Conservation (phyloP, 1,140 invertebrate genomes). For the Macrotrachela quadricornifera region DNA sequence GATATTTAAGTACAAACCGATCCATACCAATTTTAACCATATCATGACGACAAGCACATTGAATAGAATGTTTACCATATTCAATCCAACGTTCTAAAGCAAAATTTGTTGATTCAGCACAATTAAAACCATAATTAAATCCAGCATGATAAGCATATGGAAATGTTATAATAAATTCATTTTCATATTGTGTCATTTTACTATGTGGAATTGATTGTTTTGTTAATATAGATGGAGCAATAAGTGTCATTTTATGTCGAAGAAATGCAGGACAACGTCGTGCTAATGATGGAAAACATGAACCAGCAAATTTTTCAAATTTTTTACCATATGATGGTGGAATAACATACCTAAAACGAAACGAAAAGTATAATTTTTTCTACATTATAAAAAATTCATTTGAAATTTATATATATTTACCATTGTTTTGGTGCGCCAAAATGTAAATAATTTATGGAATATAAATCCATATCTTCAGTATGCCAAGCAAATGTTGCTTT, state of each 20-base stretch:
- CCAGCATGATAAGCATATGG: conserved; percentile 89
- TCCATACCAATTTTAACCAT: conserved; percentile 96
- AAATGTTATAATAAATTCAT: conserved; percentile 98
- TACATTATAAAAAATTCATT: no score
- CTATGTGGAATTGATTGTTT: conserved; percentile 83
- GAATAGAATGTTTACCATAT: conserved; percentile 55
- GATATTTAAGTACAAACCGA: conserved; percentile 76
- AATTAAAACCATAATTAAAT: conserved; percentile 93
- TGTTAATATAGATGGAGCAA: conserved; percentile 71
- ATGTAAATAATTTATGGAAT: conserved; percentile 97
- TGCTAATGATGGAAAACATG: conserved; percentile 12
- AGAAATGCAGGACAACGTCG: conserved; percentile 68
- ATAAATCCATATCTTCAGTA: conserved; percentile 97
- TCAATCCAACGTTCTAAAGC: conserved; percentile 88
- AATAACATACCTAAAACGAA: conserved; percentile 42
- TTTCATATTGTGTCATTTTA: conserved; percentile 70
- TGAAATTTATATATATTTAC: conserved; percentile 25
- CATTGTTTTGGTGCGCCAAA: conserved; percentile 86
- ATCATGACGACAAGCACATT: conserved; percentile 36
- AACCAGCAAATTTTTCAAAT: conserved; percentile 68
- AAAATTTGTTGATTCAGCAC: conserved; percentile 97
- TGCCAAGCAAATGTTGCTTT: conserved; percentile 99
- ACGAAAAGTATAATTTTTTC: no score
- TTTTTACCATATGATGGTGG: conserved; percentile 74
- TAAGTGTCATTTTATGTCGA: conserved; percentile 89